These are phyloP conservation scores for Polymixis lichenea DNA, from an alignment of 2,888 invertebrate genomes.

Conservation along the genomic window DNA sequence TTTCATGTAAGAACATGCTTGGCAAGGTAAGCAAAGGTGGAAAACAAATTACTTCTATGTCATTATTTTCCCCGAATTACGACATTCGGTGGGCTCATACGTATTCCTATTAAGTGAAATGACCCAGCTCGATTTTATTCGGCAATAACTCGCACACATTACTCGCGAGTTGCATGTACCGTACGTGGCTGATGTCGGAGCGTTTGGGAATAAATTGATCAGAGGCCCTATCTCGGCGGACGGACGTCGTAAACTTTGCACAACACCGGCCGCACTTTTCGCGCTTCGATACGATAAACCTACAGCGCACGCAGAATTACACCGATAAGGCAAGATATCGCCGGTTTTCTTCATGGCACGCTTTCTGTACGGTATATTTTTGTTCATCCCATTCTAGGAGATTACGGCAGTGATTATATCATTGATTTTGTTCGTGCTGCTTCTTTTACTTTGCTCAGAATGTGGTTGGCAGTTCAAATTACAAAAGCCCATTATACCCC, in stretches of 20 bases:
- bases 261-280: conserved; percentile 76
- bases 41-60: conserved; percentile 59
- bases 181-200: conserved; percentile 66
- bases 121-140: conserved; percentile 81
- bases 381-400: conserved; percentile 2
- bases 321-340: conserved; percentile 54
- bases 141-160: conserved; percentile 79
- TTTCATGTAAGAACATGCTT: not conserved
- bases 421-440: conserved; percentile 16
- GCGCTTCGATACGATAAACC: conserved; percentile 74
- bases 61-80: conserved; percentile 70
- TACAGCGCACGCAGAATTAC: conserved; percentile 63
- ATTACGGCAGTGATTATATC: conserved; percentile 37
- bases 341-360: conserved; percentile 28
- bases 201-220: conserved; percentile 66
- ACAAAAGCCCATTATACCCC: conserved; percentile 50
- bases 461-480: conserved; percentile 27
- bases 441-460: conserved; percentile 22
- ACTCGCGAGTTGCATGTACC: conserved; percentile 60
- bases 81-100: conserved; percentile 71
- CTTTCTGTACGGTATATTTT: conserved; percentile 10
- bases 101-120: conserved; percentile 81
- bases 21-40: conserved; percentile 4
- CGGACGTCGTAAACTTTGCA: conserved; percentile 79
- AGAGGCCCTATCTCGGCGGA: conserved; percentile 80